Evolutionary conservation across 2,888 invertebrate species (phyloP), one percentile per base, ranked within the genome.

Genomic region (Eupeodes latifasciatus): DNA sequence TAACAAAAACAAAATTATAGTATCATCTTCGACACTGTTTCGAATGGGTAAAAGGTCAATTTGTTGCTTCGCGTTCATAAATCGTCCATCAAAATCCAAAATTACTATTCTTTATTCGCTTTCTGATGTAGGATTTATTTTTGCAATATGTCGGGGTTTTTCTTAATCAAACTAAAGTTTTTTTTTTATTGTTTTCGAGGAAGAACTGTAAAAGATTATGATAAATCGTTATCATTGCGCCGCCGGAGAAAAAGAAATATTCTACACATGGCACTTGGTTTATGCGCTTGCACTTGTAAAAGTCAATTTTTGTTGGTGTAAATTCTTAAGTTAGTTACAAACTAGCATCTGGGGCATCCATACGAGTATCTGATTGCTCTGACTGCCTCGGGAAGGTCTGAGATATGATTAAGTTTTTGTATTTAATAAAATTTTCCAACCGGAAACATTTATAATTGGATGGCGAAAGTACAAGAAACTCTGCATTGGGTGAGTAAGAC

Each of bases 341-440:
- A 75, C 61, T 53, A 64, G 62, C 75, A 75, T 75, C 62, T 75
- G 75, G 75, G 75, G 75, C 62, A 16, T 14, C 62, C 62, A 75
- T 12, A 62, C 62, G 75, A 75, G 62, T 75, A 75, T 75, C 19
- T 34, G 51, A 74, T 74, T 74, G 61, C 74, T 51, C 62, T 61
- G 12, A 6, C 9, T 51, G 40, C 62, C 74, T 62, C 49, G 74
- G 74, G 51, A 74, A 74, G 75, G 75, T 75, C 75, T 75, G 62
- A 75, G 75, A 75, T 16, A 40, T 75, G 75, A 62, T 75, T 62
- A 14, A 2, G 9, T 19, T 57, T 57, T 27, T 11, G 1, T 14
- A 62, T 34, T 12, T 51, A 0, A 27, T 27, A 19, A n/a, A 6
- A 74, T 61, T 74, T 61, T 34, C 74, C 74, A 74, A 49, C 36